Evolutionary conservation across 30 jellyfish, hydroid and myxozoan genomes (phyloP), one percentile per base, ranked within the genome.

Genomic region (Phacellophora camtschatica): DNA sequence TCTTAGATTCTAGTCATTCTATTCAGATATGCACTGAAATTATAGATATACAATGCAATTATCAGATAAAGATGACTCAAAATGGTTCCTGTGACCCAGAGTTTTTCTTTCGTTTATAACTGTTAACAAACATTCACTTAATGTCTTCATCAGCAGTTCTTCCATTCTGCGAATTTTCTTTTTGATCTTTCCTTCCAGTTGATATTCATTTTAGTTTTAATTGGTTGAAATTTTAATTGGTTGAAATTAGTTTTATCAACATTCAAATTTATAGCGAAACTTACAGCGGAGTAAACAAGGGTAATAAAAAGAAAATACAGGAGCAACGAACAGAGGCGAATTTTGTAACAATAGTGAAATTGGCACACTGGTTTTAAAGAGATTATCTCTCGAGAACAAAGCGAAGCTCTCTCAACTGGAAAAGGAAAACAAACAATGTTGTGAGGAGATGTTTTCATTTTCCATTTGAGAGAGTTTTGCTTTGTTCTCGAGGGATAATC

Each of bases 11-110:
- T 42, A 57, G 63, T 45, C 50, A 46, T 71, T 71, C 61, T 46
- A 46, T n/a, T n/a, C n/a, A n/a, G n/a, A n/a, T 35, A 42, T 10
- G 56, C 71, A 71, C 29, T 71, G 48, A 45, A 53, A n/a, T 71
- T 71, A n/a, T 71, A 71, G 84, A 71, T 71, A 71, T 46, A 50
- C 25, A 46, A 6, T 24, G 6, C 13, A 45, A 71, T 50, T 57
- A 71, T 71, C 71, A 50, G 84, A 71, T 71, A 49, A 53, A 34
- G 36, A 13, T 37, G 71, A 71, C 25, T 46, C 54, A 46, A 12
- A 46, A 43, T 32, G 58, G n/a, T 71, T 53, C 32, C 41, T 71
- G 24, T 71, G 84, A 71, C 84, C 84, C 50, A 71, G 69, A 71
- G 50, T 28, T 71, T 71, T 39, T 33, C 45, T 57, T 46, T 12